These are phyloP conservation scores for Cephus rjabovi DNA, from an alignment of 2,888 invertebrate species.

Conservation along the genomic window DNA sequence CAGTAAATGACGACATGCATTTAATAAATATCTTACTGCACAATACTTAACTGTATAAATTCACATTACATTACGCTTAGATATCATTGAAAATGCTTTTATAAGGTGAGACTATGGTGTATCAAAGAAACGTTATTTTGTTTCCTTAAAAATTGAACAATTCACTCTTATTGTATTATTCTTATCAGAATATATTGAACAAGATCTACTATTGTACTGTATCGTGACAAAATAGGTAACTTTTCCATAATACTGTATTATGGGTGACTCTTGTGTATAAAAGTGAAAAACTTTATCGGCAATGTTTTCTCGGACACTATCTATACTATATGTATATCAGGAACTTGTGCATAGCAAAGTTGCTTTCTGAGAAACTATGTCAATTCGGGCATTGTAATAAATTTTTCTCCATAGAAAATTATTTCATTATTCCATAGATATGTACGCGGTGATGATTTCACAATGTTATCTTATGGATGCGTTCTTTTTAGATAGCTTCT, in stretches of 20 bases:
- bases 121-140: not conserved
- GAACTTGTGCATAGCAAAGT: not conserved
- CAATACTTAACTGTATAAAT: not conserved
- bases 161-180: not conserved
- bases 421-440: not conserved
- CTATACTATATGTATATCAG: not conserved
- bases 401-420: not conserved
- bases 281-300: not conserved
- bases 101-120: not conserved
- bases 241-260: not conserved
- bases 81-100: not conserved
- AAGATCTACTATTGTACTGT: not conserved
- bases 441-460: not conserved
- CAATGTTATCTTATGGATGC: not conserved
- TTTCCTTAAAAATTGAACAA: not conserved
- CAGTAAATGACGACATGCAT: not conserved
- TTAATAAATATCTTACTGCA: not conserved
- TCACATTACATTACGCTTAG: not conserved
- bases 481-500: not conserved
- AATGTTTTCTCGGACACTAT: not conserved
- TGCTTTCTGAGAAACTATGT: not conserved
- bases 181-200: not conserved
- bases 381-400: not conserved
- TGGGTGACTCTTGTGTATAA: not conserved
- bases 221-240: not conserved